phyloP scores from a whole-genome alignment of 2,797 vertebrate genomes.

The Jordanella pulchra region DNA sequence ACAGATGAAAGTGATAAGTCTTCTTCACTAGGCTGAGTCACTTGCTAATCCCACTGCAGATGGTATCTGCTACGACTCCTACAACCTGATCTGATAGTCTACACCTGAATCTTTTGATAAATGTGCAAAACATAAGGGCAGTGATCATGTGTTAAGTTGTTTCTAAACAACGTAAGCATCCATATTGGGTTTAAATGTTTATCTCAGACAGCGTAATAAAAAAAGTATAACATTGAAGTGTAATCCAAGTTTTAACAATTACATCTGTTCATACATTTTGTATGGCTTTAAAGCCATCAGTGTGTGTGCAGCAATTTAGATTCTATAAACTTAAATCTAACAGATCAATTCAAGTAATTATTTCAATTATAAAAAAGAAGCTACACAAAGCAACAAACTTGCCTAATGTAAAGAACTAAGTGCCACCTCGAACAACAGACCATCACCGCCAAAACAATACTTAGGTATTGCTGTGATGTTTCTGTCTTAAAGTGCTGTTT shows the following conservation, averaged over 20 bases:
- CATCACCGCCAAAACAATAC: neutral
- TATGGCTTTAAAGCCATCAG: too few relatives aligned
- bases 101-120: neutral
- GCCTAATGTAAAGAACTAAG: neutral
- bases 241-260: neutral
- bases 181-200: neutral
- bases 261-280: too few relatives aligned
- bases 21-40: neutral
- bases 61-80: constrained; percentile 5
- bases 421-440: neutral
- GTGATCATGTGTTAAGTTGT: neutral
- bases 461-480: neutral
- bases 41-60: constrained; percentile 9
- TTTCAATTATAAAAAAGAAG: neutral
- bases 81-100: neutral
- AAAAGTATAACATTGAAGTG: neutral
- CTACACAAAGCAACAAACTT: neutral
- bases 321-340: too few relatives aligned
- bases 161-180: neutral
- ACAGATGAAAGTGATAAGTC: constrained; percentile 11
- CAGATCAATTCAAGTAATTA: neutral
- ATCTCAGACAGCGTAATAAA: neutral
- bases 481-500: neutral
- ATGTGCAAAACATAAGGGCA: constrained; percentile 3
- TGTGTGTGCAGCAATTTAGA: too few relatives aligned